A percentile compares a stretch with the other conserved stretches of the same genome.
phyloP scores from a whole-genome alignment of 2,113 vertebrate species.

The Cisticola juncidis region DNA sequence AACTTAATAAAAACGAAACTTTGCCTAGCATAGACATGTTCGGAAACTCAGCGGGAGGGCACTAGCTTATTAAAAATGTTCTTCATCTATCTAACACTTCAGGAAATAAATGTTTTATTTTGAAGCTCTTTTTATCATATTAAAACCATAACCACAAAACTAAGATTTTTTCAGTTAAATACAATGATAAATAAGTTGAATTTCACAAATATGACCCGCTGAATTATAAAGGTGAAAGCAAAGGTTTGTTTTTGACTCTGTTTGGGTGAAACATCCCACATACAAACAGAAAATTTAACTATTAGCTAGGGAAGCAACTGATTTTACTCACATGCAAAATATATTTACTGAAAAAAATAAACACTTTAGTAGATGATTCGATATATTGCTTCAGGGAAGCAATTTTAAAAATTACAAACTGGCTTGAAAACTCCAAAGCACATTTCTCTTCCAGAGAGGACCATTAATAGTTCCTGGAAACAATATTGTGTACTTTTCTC shows the following conservation, averaged over 20 bases:
- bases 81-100: conserved; percentile 52
- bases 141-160: neutral
- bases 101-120: conserved; percentile 40
- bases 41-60: conserved; percentile 69
- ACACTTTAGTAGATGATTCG: neutral
- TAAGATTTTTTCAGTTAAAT: neutral
- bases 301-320: neutral
- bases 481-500: neutral
- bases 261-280: neutral
- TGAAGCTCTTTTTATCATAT: neutral
- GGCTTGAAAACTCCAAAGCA: neutral
- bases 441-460: neutral
- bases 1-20: conserved; percentile 71
- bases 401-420: neutral
- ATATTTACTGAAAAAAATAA: neutral
- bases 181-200: neutral
- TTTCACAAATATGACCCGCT: neutral
- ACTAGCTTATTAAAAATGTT: conserved; percentile 69
- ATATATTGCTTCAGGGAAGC: neutral
- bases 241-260: neutral
- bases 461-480: neutral
- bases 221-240: neutral
- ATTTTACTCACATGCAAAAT: neutral
- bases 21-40: conserved; percentile 78
- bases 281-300: neutral